phyloP scores from a whole-genome alignment of 2,888 invertebrate genomes.

The Papilio protenor region DNA sequence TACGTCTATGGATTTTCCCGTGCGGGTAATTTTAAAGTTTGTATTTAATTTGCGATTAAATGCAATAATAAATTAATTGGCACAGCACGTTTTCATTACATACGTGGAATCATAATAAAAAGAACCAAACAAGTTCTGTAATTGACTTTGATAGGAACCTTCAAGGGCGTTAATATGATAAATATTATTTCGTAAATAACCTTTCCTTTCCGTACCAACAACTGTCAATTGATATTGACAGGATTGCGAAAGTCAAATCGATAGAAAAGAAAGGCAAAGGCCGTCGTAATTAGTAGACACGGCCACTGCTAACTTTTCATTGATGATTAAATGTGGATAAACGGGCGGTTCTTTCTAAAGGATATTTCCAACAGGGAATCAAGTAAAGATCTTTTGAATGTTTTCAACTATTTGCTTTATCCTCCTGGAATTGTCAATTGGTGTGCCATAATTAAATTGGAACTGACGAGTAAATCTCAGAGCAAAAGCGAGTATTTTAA shows the following conservation, averaged over 20 bases:
- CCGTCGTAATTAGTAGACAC: background rate
- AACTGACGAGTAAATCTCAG: background rate
- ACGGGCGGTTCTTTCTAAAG: no score
- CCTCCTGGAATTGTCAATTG: no score
- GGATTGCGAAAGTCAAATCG: background rate
- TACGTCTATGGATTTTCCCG: background rate
- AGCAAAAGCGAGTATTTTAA: background rate
- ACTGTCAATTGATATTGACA: background rate
- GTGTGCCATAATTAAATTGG: background rate
- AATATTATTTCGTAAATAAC: background rate
- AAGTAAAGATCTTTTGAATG: no score
- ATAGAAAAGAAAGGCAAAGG: background rate
- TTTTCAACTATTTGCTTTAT: no score
- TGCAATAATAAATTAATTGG: conserved; percentile 1
- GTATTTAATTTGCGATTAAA: background rate
- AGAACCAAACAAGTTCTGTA: conserved; percentile 7
- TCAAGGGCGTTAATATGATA: conserved; percentile 16
- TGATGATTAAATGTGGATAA: background rate
- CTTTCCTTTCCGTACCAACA: background rate
- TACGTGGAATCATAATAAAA: background rate
- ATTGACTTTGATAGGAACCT: background rate
- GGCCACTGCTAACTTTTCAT: background rate
- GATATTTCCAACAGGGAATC: no score
- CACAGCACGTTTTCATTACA: conserved; percentile 2
- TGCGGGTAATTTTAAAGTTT: background rate